Percentiles rank a stretch among this genome's conserved stretches.
phyloP scores from a whole-genome alignment of 64 coral and sea anemone species.

The Pocillopora verrucosa region DNA sequence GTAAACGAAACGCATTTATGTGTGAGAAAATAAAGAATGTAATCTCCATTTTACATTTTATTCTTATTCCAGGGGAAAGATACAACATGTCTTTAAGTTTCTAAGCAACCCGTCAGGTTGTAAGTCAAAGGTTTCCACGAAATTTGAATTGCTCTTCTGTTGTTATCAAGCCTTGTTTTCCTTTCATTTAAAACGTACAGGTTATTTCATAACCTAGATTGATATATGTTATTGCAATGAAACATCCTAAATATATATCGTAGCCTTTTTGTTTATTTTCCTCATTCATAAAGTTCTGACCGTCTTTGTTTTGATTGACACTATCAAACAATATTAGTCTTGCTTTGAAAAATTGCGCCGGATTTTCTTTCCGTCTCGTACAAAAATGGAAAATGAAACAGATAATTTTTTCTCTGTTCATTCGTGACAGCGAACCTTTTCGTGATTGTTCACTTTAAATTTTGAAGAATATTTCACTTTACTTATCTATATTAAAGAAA shows the following conservation, averaged over 20 bases:
- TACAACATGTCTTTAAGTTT: neutral
- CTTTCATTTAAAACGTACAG: neutral
- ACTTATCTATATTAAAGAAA: too few relatives aligned
- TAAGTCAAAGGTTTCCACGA: neutral
- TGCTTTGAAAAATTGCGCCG: neutral
- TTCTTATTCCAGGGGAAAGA: neutral
- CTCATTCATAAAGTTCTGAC: neutral
- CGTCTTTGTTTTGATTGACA: neutral
- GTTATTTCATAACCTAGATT: neutral
- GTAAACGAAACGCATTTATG: neutral
- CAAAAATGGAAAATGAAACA: neutral
- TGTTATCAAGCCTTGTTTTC: neutral
- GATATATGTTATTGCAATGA: neutral
- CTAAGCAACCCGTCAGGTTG: neutral
- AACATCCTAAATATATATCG: neutral
- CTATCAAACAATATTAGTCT: neutral
- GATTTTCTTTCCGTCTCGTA: neutral
- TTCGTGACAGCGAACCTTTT: too few relatives aligned
- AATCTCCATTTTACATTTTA: neutral
- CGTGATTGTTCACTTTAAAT: too few relatives aligned
- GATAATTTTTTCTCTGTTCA: too few relatives aligned
- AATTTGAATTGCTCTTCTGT: neutral
- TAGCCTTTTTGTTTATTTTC: neutral
- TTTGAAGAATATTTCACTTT: too few relatives aligned
- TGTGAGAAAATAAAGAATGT: neutral